phyloP scores from a whole-genome alignment of 2,888 invertebrate genomes.

The Venustoraphidia nigricollis region DNA sequence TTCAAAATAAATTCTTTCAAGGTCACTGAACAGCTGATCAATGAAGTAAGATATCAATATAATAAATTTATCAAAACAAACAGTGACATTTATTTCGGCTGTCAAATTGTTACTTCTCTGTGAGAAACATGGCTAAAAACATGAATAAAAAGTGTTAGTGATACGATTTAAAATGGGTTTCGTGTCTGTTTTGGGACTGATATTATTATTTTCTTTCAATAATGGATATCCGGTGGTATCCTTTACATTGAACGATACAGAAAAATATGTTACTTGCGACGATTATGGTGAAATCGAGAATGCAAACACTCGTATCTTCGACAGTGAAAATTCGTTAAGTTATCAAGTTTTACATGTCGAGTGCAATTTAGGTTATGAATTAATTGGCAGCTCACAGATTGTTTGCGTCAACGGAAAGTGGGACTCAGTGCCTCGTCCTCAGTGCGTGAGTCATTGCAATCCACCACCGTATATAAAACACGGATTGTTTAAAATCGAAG shows the following conservation, averaged over 20 bases:
- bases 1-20: no score
- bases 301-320: constrained; percentile 10
- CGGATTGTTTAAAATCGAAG: constrained; percentile 20
- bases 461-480: constrained; percentile 22
- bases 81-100: no score
- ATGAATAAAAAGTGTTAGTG: no score
- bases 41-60: no score
- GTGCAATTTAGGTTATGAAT: constrained; percentile 22
- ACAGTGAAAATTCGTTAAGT: neutral
- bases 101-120: no score
- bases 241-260: constrained; percentile 9
- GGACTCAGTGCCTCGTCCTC: constrained; percentile 17
- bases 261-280: constrained; percentile 14
- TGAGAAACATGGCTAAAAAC: no score
- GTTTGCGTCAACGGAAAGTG: constrained; percentile 23
- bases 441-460: constrained; percentile 20
- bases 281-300: constrained; percentile 17
- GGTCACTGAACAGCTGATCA: no score
- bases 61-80: no score
- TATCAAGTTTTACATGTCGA: constrained; percentile 14
- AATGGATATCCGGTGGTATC: no score
- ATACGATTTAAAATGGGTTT: no score
- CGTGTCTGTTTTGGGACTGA: no score
- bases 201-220: no score
- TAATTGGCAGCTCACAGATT: constrained; percentile 22